phyloP scores from a whole-genome alignment of 1,140 invertebrate species.

The Heliconius hermathena region DNA sequence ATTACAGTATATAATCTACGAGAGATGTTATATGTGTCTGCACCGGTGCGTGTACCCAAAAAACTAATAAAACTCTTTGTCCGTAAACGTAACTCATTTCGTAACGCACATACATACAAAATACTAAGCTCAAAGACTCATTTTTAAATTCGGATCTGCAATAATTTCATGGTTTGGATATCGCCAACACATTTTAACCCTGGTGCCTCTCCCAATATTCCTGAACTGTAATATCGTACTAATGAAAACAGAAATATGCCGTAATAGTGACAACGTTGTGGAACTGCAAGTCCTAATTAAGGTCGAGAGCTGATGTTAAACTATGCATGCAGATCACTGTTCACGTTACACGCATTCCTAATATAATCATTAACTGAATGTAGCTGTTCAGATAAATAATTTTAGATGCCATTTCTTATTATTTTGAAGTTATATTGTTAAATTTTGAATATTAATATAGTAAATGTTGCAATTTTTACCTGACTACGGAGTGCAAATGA shows the following conservation, averaged over 20 bases:
- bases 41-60: too few species aligned
- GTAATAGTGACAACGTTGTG: background rate
- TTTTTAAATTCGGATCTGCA: too few species aligned
- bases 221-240: background rate
- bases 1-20: too few species aligned
- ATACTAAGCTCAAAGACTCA: too few species aligned
- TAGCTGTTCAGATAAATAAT: background rate
- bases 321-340: background rate
- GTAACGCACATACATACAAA: too few species aligned
- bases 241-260: background rate
- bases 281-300: background rate
- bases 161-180: background rate
- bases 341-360: background rate
- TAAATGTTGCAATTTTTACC: too few species aligned
- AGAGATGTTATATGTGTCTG: too few species aligned
- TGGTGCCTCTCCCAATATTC: background rate
- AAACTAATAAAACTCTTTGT: too few species aligned
- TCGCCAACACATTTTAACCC: background rate
- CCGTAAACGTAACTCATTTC: too few species aligned
- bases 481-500: too few species aligned
- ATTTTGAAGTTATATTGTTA: too few species aligned
- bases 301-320: constrained; percentile 1
- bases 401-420: background rate
- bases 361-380: background rate
- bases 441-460: too few species aligned